Base-by-base conservation (phyloP, 92 coral and sea anemone species). In the Anthopleura xanthogrammica region DNA sequence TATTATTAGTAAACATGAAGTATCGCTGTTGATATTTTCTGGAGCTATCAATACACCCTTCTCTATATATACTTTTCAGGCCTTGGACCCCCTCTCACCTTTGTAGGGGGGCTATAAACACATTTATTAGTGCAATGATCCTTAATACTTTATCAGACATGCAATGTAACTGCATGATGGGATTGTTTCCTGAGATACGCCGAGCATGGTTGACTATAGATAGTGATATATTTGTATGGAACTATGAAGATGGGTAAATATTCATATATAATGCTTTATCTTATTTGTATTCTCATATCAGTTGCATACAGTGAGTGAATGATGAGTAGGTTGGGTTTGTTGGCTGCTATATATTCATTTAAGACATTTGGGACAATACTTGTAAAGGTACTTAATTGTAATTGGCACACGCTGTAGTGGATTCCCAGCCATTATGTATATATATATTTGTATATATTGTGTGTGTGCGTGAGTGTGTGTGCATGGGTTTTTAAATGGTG, bases 111-210 rank as follows among this genome's bases (percentile, higher is more conserved):
- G 36, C 2, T 54, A 14, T 7, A 52, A 14, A 62, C 70, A 9
- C 10, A 3, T 7, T 62, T 62, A 8, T 23, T 20, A n/a, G 5
- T 4, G 36, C 70, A 62, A 36, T 62, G 29, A 29, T 70, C 46
- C 85, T 89, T 89, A 56, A 89, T 66, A 19, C 16, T 10, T 19
- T 14, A 16, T 46, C 75, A 94, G 98, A 94, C 77, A 96, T 96
- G 99, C 99, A 96, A 79, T 96, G 99, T 78, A 96, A 96, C 79
- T 96, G 99, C 76, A 91, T 92, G 93, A 96, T 96, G 99, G 99
- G 99, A 14, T 79, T 96, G 72, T 96, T 96, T 80, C 97, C 99
- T 76, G 99, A 92, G 87, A 96, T 96, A 73, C 94, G 98, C 17
- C 85, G 99, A 65, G 99, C 99, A 16, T 96, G 99, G 99, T 85